These are phyloP conservation scores for Phrynocephalus versicolor DNA, from an alignment of 2,113 vertebrate genomes.

Conservation along the genomic window DNA sequence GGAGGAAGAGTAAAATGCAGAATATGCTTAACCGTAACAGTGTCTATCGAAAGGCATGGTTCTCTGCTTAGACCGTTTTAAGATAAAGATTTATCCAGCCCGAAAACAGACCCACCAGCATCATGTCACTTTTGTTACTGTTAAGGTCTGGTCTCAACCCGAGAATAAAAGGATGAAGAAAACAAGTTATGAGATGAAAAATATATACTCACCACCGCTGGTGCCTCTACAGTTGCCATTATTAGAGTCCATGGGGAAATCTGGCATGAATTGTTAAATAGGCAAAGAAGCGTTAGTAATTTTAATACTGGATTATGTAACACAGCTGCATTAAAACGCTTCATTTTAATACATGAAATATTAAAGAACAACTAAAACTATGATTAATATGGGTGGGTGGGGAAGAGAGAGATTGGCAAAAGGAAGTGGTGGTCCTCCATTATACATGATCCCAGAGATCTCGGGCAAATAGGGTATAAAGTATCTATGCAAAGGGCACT, in stretches of 20 bases:
- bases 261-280: constrained; percentile 78
- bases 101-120: not conserved
- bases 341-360: constrained; percentile 36
- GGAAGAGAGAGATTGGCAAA: too few species aligned
- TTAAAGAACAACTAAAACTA: not conserved
- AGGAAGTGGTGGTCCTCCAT: too few species aligned
- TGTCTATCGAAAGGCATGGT: not conserved
- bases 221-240: constrained; percentile 87
- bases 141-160: not conserved
- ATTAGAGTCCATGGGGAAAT: constrained; percentile 91
- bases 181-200: not conserved
- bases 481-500: too few species aligned
- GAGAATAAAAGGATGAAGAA: not conserved
- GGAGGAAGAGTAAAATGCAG: too few species aligned
- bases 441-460: too few species aligned
- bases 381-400: not conserved
- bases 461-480: too few species aligned
- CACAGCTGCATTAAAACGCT: not conserved
- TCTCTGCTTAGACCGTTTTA: not conserved
- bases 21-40: not conserved
- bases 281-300: constrained; percentile 52
- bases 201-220: constrained; percentile 77
- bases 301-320: constrained; percentile 41
- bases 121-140: not conserved
- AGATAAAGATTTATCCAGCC: not conserved